Conservation (phyloP, 2,797 vertebrate genomes). For the Thripadectes ignobilis region DNA sequence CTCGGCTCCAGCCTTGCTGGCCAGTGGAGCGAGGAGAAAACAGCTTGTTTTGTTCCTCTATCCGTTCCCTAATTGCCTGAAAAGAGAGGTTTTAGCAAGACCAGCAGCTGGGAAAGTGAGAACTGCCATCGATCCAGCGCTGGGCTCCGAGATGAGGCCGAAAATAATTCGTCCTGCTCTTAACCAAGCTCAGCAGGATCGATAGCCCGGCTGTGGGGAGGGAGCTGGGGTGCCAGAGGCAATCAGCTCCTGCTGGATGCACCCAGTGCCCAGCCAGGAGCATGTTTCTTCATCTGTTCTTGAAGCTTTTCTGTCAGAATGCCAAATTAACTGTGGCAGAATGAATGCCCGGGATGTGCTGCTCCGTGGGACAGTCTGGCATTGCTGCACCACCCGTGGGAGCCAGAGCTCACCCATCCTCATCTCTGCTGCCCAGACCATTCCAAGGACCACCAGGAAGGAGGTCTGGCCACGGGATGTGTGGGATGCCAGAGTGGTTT, state of each 20-base stretch:
- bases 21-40: background rate
- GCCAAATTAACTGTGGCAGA: background rate
- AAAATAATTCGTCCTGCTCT: background rate
- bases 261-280: background rate
- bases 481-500: background rate
- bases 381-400: accelerated
- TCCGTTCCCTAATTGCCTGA: constrained; percentile 41
- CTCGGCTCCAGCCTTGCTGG: background rate
- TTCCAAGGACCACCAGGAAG: background rate
- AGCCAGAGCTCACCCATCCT: background rate
- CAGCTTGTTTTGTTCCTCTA: background rate
- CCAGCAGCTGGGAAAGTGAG: background rate
- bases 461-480: background rate
- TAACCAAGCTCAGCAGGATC: background rate
- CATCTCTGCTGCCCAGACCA: accelerated
- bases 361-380: background rate
- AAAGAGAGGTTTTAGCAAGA: background rate
- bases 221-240: background rate
- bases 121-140: constrained; percentile 19
- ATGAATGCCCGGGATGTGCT: background rate
- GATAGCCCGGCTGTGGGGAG: background rate
- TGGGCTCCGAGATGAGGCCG: background rate
- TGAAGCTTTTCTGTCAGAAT: background rate
- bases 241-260: background rate
- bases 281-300: background rate